Evolutionary conservation across 2,888 invertebrate species (phyloP), one percentile per base, ranked within the genome.

Genomic region (Eurytoma californica): DNA sequence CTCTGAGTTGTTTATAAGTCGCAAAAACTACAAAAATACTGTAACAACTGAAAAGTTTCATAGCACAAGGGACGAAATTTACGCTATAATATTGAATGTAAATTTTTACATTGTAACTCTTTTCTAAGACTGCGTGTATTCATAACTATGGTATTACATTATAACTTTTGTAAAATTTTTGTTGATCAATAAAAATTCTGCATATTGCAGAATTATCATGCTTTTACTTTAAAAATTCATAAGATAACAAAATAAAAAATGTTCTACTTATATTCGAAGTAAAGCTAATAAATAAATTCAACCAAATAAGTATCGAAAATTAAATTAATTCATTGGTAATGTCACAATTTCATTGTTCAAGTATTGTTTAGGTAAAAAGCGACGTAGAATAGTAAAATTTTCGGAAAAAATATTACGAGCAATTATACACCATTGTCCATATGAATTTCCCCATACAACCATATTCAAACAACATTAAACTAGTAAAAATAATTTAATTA

Each of bases 21-120:
- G 57, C 28, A 68, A 16, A 63, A 69, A 49, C 61, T 63, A n/a
- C 12, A 79, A 69, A 70, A 74, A 74, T 79, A 74, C 58, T 58
- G 16, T 63, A 63, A 24, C 28, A 74, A 78, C 63, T 39, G 61
- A 73, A 73, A 77, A 67, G 57, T 47, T 51, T 53, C 53, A 7
- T 3, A 53, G 16, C 39, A 9, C 39, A 39, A 39, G 39, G 9
- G 39, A 39, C 39, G 39, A 39, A 39, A 39, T 39, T 39, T 39
- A 39, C 39, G 9, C 39, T 39, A 39, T 39, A 39, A 9, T 39
- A 39, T 39, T 39, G 39, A 39, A 39, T 39, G 39, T 9, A 39
- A 39, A 39, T 53, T 66, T 66, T 49, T 66, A 66, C 24, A 20
- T 57, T 57, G n/a, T 20, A 57, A 20, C 18, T 57, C 9, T 5